Evolutionary conservation across 64 coral and sea anemone species (phyloP).

Genomic region (Astreopora myriophthalma): DNA sequence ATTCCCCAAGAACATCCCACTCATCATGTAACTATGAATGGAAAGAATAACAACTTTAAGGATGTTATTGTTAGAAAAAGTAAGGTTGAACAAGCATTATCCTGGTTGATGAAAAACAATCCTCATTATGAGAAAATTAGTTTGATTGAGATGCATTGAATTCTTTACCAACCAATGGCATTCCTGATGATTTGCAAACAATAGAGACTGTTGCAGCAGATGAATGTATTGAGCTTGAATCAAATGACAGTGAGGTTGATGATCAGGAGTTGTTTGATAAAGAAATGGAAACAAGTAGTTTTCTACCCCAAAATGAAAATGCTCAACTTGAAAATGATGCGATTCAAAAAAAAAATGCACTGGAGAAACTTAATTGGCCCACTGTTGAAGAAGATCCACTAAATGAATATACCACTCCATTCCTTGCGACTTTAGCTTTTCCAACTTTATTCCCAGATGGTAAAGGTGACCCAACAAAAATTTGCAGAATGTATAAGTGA

Average conservation of each 20-base stretch:
- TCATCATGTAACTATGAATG: constrained; percentile 51
- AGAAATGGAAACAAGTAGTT: constrained; percentile 15
- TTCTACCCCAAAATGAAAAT: constrained; percentile 52
- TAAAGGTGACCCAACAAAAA: too few species aligned
- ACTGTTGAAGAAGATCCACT: constrained; percentile 16
- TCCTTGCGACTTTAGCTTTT: constrained; percentile 25
- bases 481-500: too few species aligned
- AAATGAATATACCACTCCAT: constrained; percentile 68
- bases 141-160: constrained; percentile 6
- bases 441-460: too few species aligned
- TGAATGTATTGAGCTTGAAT: background rate
- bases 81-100: background rate
- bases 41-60: constrained; percentile 29
- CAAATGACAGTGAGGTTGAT: background rate
- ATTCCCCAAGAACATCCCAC: background rate
- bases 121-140: constrained; percentile 16
- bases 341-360: constrained; percentile 9
- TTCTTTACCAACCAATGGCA: background rate
- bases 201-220: background rate
- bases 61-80: constrained; percentile 13
- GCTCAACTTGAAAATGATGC: constrained; percentile 48
- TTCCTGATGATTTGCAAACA: background rate
- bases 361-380: constrained; percentile 44
- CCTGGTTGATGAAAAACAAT: constrained; percentile 35
- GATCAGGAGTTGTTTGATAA: background rate